Base-by-base conservation (phyloP, 2,797 vertebrate genomes). In the Melanogrammus aeglefinus region DNA sequence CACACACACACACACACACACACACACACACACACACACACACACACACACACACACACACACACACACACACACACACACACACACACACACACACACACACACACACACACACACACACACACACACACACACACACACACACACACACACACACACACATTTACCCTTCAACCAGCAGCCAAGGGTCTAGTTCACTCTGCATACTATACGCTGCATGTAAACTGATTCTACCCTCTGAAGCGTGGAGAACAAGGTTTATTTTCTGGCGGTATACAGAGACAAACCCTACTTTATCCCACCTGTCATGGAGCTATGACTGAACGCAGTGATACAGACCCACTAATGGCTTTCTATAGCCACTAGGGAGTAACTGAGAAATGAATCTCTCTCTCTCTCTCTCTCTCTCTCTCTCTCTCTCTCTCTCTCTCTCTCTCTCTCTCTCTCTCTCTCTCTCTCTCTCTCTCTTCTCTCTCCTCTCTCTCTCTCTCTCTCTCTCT, bases 261-360 rank as follows among this genome's bases (percentile, higher is more conserved):
- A 10, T 29, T 63, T 38, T 24, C 35, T 13, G 51, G 41, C 73
- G 12, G n/a, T n/a, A 38, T 47, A 51, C 78, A 76, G n/a, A 74
- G 44, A 85, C 77, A 80, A 73, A 80, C 74, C 73, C 44, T 76
- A 78, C 77, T 85, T 81, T 83, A 83, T 83, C 36, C 72, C 33
- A 35, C 57, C 27, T 51, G 38, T 75, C 35, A 39, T 33, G 39
- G 69, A 21, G n/a, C 70, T 6, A 9, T 76, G 77, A 79, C 75
- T 73, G 81, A 78, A 78, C 57, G 29, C 24, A 72, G 36, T 3
- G 0, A 81, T 72, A 10, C 57, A 74, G 75, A 73, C 16, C 39
- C 38, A 3, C 14, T 77, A 57, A 38, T 14, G 78, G n/a, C 79
- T 66, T 84, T 81, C 72, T 77, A 21, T 39, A 14, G 75, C 47